phyloP scores from a whole-genome alignment of 2,888 invertebrate genomes.

The Arrhopalites spinosus region DNA sequence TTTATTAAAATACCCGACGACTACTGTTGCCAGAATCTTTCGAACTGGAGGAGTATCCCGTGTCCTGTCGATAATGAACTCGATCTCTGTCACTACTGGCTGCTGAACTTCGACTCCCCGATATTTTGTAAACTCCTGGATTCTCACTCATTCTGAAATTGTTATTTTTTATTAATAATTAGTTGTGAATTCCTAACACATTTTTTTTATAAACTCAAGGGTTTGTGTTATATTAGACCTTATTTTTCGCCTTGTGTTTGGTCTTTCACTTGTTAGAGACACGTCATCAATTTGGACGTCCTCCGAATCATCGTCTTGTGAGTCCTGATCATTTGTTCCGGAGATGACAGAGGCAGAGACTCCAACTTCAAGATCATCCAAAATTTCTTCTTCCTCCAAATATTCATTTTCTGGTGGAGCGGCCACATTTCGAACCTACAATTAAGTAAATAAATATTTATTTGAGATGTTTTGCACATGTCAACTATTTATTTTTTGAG shows the following conservation, averaged over 20 bases:
- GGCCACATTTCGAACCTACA: slow-evolving; percentile 49
- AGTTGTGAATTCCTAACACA: neutral
- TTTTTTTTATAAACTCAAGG: neutral
- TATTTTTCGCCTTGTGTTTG: slow-evolving; percentile 14
- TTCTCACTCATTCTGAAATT: slow-evolving; percentile 54
- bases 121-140: slow-evolving; percentile 55
- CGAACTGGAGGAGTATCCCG: slow-evolving; percentile 70
- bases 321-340: slow-evolving; percentile 48
- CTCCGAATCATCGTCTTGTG: slow-evolving; percentile 42
- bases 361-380: slow-evolving; percentile 56
- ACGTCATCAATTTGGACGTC: slow-evolving; percentile 51
- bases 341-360: slow-evolving; percentile 52
- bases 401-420: slow-evolving; percentile 58
- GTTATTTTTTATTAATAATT: neutral
- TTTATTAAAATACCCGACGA: slow-evolving; percentile 34
- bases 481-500: too few relatives aligned
- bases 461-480: too few relatives aligned
- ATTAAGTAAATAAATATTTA: too few relatives aligned
- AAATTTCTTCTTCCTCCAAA: slow-evolving; percentile 59
- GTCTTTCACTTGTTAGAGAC: slow-evolving; percentile 50
- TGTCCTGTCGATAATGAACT: slow-evolving; percentile 64
- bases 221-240: neutral
- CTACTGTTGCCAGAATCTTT: slow-evolving; percentile 58
- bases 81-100: slow-evolving; percentile 54
- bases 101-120: slow-evolving; percentile 54